Conservation (phyloP, 1,140 invertebrate genomes). For the Papilio machaon region DNA sequence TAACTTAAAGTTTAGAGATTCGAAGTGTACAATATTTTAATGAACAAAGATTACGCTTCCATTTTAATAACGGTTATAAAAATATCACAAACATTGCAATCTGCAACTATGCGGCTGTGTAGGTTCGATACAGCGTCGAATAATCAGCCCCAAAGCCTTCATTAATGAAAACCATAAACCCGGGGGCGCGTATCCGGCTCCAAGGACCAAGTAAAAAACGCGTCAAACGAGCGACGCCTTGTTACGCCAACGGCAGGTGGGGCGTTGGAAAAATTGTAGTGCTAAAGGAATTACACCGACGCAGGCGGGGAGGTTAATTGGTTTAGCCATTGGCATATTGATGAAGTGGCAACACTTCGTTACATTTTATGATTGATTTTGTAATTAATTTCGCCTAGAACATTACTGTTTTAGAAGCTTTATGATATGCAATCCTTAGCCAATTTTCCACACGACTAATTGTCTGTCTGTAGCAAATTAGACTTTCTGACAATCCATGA, state of each 20-base stretch:
- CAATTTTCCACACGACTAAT: constrained; percentile 19
- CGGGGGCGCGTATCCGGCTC: constrained; percentile 64
- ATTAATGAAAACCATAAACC: constrained; percentile 77
- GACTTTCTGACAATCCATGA: constrained; percentile 30
- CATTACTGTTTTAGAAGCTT: not conserved
- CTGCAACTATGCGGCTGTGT: constrained; percentile 63
- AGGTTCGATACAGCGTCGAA: constrained; percentile 65
- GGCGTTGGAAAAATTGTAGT: constrained; percentile 70
- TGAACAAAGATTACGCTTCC: too few species aligned
- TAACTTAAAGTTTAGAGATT: not conserved
- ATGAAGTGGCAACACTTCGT: constrained; percentile 40
- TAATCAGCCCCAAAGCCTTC: constrained; percentile 77
- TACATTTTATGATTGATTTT: constrained; percentile 33
- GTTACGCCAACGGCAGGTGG: constrained; percentile 72
- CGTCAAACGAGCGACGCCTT: constrained; percentile 73
- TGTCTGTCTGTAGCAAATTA: constrained; percentile 21
- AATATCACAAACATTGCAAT: constrained; percentile 29
- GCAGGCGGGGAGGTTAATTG: constrained; percentile 59
- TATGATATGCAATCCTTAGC: not conserved
- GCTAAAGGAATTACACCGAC: constrained; percentile 70
- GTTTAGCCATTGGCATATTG: constrained; percentile 55
- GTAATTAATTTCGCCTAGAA: constrained; percentile 5
- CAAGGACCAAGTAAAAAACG: constrained; percentile 68
- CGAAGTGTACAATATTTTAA: not conserved
- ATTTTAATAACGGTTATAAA: constrained; percentile 38